A percentile compares a stretch with the other conserved stretches of the same genome.
phyloP scores from a whole-genome alignment of 2,888 invertebrate genomes.

The Dasysyrphus albostriatus region DNA sequence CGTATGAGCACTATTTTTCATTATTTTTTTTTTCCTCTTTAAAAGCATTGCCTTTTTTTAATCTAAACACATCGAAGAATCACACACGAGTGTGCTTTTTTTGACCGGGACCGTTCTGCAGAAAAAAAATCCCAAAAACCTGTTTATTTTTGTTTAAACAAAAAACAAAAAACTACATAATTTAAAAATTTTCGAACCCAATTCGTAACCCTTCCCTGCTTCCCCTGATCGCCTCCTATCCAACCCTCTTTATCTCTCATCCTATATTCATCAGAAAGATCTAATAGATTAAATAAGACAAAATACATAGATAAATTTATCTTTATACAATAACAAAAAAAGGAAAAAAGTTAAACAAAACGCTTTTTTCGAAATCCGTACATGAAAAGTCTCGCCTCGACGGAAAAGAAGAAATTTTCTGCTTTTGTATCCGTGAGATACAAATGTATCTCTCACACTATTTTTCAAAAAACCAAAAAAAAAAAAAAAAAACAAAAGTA shows the following conservation, averaged over 20 bases:
- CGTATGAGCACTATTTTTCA: slow-evolving; percentile 38
- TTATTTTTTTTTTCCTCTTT: background rate
- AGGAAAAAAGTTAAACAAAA: slow-evolving; percentile 20
- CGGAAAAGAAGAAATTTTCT: slow-evolving; percentile 30
- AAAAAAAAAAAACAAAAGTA: slow-evolving; percentile 32
- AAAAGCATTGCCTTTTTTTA: background rate
- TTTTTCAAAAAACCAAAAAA: slow-evolving; percentile 27
- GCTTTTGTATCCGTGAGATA: slow-evolving; percentile 58
- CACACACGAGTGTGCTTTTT: background rate
- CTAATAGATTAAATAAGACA: slow-evolving; percentile 64
- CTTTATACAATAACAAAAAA: slow-evolving; percentile 41
- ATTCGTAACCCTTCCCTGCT: background rate
- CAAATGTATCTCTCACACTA: slow-evolving; percentile 64
- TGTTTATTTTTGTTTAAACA: slow-evolving; percentile 66
- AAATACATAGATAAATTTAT: slow-evolving; percentile 49
- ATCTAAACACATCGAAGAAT: slow-evolving; percentile 29
- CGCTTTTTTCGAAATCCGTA: slow-evolving; percentile 37
- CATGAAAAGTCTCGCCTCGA: slow-evolving; percentile 37
- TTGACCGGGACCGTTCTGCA: slow-evolving; percentile 24
- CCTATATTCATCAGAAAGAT: slow-evolving; percentile 27
- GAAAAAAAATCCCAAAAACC: slow-evolving; percentile 49
- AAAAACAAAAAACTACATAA: slow-evolving; percentile 53
- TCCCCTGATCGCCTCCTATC: background rate
- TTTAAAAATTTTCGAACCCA: slow-evolving; percentile 6
- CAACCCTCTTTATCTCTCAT: background rate